Percentiles rank a stretch among this genome's conserved stretches.
phyloP scores from a whole-genome alignment of 2,113 vertebrate genomes.

The Clarias batrachus region DNA sequence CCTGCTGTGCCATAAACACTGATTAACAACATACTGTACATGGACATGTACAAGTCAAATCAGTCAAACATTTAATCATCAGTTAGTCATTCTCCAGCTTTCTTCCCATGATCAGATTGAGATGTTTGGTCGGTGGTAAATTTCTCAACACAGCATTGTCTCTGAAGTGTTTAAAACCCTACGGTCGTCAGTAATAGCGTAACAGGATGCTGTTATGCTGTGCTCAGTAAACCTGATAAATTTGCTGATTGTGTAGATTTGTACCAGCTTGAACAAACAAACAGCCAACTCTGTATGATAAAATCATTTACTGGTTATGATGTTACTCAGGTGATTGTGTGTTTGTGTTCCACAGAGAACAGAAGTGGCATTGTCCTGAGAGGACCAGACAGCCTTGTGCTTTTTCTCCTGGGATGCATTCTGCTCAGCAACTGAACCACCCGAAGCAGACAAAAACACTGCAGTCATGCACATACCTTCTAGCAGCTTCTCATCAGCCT shows the following conservation, averaged over 20 bases:
- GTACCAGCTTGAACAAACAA: neutral
- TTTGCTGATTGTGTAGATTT: neutral
- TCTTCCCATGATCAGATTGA: too few relatives aligned
- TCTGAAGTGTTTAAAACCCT: too few relatives aligned
- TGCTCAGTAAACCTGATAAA: too few relatives aligned
- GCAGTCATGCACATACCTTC: neutral
- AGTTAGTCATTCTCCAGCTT: too few relatives aligned
- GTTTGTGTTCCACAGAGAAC: neutral
- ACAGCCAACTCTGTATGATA: neutral
- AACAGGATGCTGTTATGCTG: too few relatives aligned
- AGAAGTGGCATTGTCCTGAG: neutral
- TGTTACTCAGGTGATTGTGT: neutral
- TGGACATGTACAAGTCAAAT: too few relatives aligned
- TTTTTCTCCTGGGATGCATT: neutral
- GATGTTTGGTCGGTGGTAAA: too few relatives aligned
- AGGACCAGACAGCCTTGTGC: neutral
- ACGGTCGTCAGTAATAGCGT: too few relatives aligned
- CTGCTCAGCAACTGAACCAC: neutral
- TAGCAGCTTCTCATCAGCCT: neutral
- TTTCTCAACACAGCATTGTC: too few relatives aligned
- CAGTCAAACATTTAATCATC: too few relatives aligned
- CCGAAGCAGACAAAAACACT: neutral
- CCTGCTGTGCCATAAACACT: too few relatives aligned
- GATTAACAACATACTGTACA: too few relatives aligned
- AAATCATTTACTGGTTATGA: neutral